Evolutionary conservation across 2,888 invertebrate genomes (phyloP).

Genomic region (Onthophagus sagittarius): DNA sequence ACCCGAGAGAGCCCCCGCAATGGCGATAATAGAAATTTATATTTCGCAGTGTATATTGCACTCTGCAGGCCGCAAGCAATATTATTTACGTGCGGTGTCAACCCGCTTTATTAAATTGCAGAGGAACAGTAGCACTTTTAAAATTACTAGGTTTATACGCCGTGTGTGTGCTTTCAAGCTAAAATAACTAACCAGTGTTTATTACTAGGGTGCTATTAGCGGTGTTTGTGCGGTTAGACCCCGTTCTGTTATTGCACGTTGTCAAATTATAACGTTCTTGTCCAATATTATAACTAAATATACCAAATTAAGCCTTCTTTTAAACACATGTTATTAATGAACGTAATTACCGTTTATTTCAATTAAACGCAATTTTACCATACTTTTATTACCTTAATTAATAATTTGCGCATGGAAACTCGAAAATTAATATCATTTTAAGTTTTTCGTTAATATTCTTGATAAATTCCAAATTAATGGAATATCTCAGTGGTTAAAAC

Average conservation of each 20-base stretch:
- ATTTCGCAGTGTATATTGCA: slow-evolving; percentile 29
- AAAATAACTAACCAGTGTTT: background rate
- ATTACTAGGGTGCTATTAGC: background rate
- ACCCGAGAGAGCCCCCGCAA: slow-evolving; percentile 60
- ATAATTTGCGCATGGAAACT: no score
- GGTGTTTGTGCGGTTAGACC: background rate
- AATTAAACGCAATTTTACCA: no score
- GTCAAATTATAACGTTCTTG: background rate
- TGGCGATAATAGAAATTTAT: slow-evolving; percentile 59
- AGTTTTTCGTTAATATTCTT: no score
- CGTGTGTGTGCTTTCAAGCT: background rate
- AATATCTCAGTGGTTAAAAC: no score
- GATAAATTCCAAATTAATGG: no score
- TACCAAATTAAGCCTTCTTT: background rate
- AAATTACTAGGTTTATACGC: background rate
- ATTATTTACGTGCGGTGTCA: background rate
- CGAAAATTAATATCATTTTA: no score
- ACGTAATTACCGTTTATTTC: no score
- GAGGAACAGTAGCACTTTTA: background rate
- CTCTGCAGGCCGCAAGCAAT: background rate
- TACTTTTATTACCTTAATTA: no score
- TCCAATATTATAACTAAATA: background rate
- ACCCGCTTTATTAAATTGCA: background rate
- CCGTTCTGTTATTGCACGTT: background rate
- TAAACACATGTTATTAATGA: background rate